Conservation (phyloP, 2,888 invertebrate genomes). For the Cantharis rustica region DNA sequence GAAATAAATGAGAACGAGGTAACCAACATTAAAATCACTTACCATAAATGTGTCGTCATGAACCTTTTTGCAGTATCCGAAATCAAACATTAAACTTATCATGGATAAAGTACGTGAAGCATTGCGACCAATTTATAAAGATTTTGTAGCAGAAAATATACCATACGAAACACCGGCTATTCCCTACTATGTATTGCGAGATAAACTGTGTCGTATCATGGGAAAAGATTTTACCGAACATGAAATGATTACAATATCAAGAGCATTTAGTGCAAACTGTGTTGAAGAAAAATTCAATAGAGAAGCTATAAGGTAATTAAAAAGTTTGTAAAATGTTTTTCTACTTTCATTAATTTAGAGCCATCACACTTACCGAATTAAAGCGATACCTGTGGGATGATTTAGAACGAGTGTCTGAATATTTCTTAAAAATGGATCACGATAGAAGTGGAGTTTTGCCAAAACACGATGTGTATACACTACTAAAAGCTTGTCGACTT, state of each 20-base stretch:
- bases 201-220: conserved; percentile 69
- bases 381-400: conserved; percentile 77
- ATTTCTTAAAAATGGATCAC: conserved; percentile 63
- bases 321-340: not conserved
- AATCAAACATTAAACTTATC: conserved; percentile 72
- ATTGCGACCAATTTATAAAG: conserved; percentile 73
- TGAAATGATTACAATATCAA: conserved; percentile 77
- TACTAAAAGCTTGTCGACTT: conserved; percentile 70
- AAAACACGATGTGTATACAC: conserved; percentile 64
- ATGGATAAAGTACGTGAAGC: conserved; percentile 74
- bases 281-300: conserved; percentile 55
- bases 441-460: conserved; percentile 63
- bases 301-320: conserved; percentile 55
- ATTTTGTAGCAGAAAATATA: conserved; percentile 75
- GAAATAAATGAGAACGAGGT: conserved; percentile 78
- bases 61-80: conserved; percentile 65
- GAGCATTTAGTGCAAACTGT: conserved; percentile 71
- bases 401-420: conserved; percentile 64
- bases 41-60: not conserved
- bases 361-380: conserved; percentile 72
- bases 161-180: conserved; percentile 52
- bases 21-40: conserved; percentile 21
- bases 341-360: conserved; percentile 54
- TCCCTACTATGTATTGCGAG: conserved; percentile 56
- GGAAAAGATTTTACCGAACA: conserved; percentile 76